Base-by-base conservation (phyloP, 30 jellyfish, hydroid and myxozoan species). In the Cassiopea xamachana region DNA sequence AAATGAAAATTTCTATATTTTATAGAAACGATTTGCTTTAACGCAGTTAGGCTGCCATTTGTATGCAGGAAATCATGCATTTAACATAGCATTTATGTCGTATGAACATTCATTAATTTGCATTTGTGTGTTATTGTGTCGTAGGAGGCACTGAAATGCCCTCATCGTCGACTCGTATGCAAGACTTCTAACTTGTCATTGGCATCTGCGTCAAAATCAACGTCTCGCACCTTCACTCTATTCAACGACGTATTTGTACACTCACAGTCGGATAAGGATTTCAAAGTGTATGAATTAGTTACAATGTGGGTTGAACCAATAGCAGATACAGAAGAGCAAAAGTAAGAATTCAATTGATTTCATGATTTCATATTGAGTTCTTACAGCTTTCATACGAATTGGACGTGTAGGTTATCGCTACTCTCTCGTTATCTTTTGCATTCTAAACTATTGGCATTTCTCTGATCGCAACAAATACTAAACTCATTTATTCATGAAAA, bases 301-400 rank as follows among this genome's bases (percentile, higher is more conserved):
- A 96, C 99, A n/a, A 71, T 92, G 96, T 96, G 99, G 99, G 98
- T 98, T 61, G 99, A 96, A 69, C 96, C 99, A 1, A 70, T 71
- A 9, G 59, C 68, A 17, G 99, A 96, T 60, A 18, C 93, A 1
- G 97, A 90, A 7, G 96, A 90, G 61, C 84, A 64, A 17, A 91
- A 89, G 99, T 96, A 73, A 79, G 99, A 27, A 64, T 27, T 27
- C 39, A 27, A 27, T 27, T 27, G 0, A 27, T 27, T 27, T 27
- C 0, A 0, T 27, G 39, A 27, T 27, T 27, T 27, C 39, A 27
- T 27, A 27, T 27, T 27, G 39, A 27, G 39, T 27, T 27, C 39
- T 27, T 27, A 27, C 39, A 27, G 39, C 39, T 27, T 27, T 27
- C 39, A 27, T 27, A 27, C 0, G 39, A 27, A 27, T 27, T 27